Percentiles rank a stretch among this genome's conserved stretches.
phyloP scores from a whole-genome alignment of 1,140 invertebrate genomes.

The Proctacanthus coquilletti region DNA sequence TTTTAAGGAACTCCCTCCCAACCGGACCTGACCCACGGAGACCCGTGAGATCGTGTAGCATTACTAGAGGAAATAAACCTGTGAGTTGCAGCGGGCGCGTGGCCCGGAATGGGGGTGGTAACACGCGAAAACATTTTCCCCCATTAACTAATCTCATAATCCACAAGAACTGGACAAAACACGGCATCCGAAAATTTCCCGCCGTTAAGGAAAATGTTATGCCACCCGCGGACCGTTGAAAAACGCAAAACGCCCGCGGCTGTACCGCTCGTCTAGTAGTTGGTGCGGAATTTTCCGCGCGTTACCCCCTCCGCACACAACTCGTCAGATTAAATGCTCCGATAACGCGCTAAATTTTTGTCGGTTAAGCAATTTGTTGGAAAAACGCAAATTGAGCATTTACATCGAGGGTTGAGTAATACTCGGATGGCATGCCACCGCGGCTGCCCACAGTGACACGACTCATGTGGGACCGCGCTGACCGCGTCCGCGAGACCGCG shows the following conservation, averaged over 20 bases:
- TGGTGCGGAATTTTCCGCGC: too few species aligned
- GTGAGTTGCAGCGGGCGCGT: too few species aligned
- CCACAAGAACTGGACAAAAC: not conserved
- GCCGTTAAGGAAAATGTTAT: not conserved
- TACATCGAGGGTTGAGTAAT: conserved; percentile 1
- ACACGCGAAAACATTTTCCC: conserved; percentile 1
- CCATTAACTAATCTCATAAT: conserved; percentile 1
- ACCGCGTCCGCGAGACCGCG: not conserved
- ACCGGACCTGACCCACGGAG: too few species aligned
- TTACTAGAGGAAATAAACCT: too few species aligned
- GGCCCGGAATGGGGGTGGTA: too few species aligned
- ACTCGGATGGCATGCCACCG: not conserved
- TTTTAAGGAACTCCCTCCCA: too few species aligned
- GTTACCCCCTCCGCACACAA: too few species aligned
- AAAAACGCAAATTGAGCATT: conserved; percentile 4
- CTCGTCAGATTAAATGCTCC: not conserved
- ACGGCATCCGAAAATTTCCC: conserved; percentile 1
- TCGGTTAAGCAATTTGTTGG: conserved; percentile 4
- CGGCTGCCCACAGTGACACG: not conserved
- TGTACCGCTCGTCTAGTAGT: too few species aligned
- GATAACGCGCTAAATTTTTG: conserved; percentile 4
- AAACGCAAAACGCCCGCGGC: too few species aligned
- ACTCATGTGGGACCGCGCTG: not conserved
- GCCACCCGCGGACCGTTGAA: too few species aligned
- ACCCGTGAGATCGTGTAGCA: too few species aligned